These are phyloP conservation scores for Geophilus truncorum DNA, from an alignment of 2,888 invertebrate genomes.

Conservation along the genomic window DNA sequence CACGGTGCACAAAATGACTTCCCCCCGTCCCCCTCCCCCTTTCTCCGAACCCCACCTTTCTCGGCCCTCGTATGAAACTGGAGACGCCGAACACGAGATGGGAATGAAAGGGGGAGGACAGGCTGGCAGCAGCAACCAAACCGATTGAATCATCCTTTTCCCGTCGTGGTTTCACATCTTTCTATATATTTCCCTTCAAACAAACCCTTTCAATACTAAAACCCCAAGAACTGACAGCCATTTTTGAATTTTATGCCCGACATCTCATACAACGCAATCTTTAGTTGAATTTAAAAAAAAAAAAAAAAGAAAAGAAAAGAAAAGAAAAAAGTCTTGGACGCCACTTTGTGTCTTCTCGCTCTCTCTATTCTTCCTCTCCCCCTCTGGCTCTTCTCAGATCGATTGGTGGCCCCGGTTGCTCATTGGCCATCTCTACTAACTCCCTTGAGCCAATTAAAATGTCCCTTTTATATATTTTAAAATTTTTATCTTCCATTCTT, in stretches of 20 bases:
- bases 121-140: too few relatives aligned
- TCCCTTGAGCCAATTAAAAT: neutral
- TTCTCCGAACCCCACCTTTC: neutral
- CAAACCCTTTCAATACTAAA: too few relatives aligned
- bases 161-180: neutral
- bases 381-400: neutral
- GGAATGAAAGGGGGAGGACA: neutral
- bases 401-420: neutral
- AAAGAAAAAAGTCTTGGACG: neutral
- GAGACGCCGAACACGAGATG: neutral
- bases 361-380: neutral
- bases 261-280: neutral
- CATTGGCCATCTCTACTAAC: neutral
- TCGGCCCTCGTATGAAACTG: neutral
- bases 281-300: neutral
- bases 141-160: neutral
- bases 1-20: conserved; percentile 15
- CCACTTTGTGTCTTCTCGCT: neutral
- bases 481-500: neutral
- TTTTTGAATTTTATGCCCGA: neutral
- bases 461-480: neutral
- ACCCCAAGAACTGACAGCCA: neutral
- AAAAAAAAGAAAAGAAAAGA: too few relatives aligned
- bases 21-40: neutral
- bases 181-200: neutral